phyloP scores from a whole-genome alignment of 2,888 invertebrate species.

The Pristionchus maxplancki region DNA sequence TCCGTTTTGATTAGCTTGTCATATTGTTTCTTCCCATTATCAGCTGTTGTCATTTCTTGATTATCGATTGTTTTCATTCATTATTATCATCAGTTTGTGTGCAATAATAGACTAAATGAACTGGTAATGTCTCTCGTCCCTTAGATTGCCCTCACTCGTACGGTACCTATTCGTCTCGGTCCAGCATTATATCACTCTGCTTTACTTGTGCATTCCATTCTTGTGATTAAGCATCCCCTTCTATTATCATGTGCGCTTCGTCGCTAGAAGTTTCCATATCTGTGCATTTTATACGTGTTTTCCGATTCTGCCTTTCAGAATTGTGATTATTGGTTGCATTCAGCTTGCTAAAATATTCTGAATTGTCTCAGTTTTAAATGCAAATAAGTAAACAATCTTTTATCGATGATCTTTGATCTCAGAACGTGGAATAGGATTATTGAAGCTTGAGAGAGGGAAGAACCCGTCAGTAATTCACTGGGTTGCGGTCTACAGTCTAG shows the following conservation, averaged over 20 bases:
- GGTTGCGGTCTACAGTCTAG: background rate
- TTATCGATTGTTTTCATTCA: background rate
- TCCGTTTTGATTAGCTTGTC: background rate
- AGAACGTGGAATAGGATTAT: background rate
- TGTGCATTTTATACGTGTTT: background rate
- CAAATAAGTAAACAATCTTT: background rate
- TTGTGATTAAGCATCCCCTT: background rate
- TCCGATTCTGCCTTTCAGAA: background rate
- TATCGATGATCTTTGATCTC: slow-evolving; percentile 37
- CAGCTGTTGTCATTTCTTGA: background rate
- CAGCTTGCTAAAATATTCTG: background rate
- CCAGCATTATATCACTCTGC: background rate
- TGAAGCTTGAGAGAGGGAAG: slow-evolving; percentile 12
- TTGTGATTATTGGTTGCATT: background rate
- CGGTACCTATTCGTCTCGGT: background rate
- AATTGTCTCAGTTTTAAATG: background rate
- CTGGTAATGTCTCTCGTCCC: background rate
- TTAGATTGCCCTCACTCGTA: background rate
- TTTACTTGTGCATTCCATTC: background rate
- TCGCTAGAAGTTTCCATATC: background rate
- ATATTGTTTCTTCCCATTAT: background rate
- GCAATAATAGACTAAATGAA: background rate
- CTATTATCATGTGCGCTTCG: background rate
- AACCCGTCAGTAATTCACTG: slow-evolving; percentile 30
- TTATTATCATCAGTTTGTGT: background rate